These are phyloP conservation scores for Linyphia triangularis DNA, from an alignment of 2,888 invertebrate species.

Conservation along the genomic window DNA sequence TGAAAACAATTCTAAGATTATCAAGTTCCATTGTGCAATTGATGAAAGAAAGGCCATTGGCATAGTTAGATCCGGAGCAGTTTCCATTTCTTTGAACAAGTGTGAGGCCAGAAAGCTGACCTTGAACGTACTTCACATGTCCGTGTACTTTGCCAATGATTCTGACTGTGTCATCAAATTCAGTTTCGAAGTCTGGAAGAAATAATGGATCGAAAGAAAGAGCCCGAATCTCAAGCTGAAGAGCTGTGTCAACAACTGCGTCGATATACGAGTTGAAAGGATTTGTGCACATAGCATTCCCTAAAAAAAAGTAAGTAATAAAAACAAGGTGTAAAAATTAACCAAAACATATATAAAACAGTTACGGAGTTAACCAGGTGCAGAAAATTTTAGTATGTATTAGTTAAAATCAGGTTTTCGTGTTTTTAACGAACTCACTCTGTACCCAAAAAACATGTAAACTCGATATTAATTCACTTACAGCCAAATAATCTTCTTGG, in stretches of 20 bases:
- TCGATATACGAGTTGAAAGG: no score
- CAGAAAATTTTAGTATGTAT: no score
- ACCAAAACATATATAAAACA: no score
- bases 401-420: no score
- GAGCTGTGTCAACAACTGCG: background rate
- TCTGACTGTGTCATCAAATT: conserved; percentile 37
- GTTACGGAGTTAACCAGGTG: no score
- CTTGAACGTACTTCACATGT: conserved; percentile 9
- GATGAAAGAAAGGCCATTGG: background rate
- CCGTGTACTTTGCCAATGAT: conserved; percentile 42
- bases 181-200: conserved; percentile 34
- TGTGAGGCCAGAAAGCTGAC: conserved; percentile 26
- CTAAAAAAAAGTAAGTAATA: no score
- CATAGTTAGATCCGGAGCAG: conserved; percentile 21
- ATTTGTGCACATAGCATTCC: no score
- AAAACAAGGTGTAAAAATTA: no score
- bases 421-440: no score
- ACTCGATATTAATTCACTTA: no score
- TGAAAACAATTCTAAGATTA: conserved; percentile 10
- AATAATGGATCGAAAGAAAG: conserved; percentile 1
- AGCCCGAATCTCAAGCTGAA: conserved; percentile 21
- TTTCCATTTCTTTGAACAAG: conserved; percentile 2
- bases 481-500: no score
- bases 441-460: no score
- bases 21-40: conserved; percentile 50